Evolutionary conservation across 2,888 invertebrate genomes (phyloP), one percentile per base, ranked within the genome.

Genomic region (Sinotaia quadrata): DNA sequence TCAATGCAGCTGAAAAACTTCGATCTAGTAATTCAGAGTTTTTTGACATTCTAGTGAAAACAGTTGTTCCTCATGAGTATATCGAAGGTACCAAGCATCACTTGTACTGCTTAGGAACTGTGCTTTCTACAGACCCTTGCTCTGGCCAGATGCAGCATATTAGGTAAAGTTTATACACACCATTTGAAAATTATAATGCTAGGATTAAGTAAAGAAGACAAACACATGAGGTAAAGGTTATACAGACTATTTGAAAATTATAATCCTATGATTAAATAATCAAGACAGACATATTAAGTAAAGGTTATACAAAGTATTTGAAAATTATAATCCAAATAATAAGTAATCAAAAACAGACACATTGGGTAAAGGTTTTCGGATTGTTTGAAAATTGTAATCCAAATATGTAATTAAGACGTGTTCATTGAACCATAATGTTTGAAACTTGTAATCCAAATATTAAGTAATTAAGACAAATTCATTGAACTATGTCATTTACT

Each of bases 1-100:
- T 93, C 82, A 82, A 91, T 67, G 92, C 92, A 5, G 93, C 93
- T 0, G 84, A 89, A 10, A 88, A 90, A 61, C 85, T 94, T 27
- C 90, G 89, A 63, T 83, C 88, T 2, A 87, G 90, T 0, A 85
- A 90, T 81, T 91, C 91, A 0, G 88, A 90, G 24, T 90, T 91
- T 59, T 94, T 91, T 81, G 86, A 92, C 8, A 88, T 91, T 62
- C 89, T 94, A 4, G 89, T 90, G 0, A 89, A 85, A 21, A 90
- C 90, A 21, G 56, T 52, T 10, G 47, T 73, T 7, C 91, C 92
- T 69, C 91, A 91, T 0, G 92, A 93, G 78, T 94, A 92, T 78
- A 66, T 57, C 12, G 81, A 82, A 51, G 49, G 65, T 12, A 27
- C 59, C 10, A 66, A 71, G 21, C 54, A 71, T 31, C 73, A 74